Evolutionary conservation across 2,113 vertebrate genomes (phyloP).

Genomic region (Aldabrachelys gigantea): DNA sequence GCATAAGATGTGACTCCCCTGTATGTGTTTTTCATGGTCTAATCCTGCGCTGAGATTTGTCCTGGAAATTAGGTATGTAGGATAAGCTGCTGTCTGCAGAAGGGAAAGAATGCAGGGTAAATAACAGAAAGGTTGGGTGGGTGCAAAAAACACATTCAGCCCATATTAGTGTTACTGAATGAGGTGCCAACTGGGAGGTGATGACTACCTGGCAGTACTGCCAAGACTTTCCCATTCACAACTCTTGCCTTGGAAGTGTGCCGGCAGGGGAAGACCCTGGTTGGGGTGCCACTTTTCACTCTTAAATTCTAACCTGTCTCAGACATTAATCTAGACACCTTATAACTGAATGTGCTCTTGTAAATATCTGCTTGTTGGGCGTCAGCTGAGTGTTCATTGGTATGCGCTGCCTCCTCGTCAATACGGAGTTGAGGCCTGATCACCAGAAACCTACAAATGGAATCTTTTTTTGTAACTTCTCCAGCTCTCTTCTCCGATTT

Average conservation of each 20-base stretch:
- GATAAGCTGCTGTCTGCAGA: background rate
- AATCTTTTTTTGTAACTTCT: background rate
- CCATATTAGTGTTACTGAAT: fast-evolving
- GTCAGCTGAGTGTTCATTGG: too few relatives aligned
- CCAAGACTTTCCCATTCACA: background rate
- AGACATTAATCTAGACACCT: background rate
- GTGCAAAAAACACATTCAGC: background rate
- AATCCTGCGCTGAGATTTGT: fast-evolving
- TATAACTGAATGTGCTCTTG: background rate
- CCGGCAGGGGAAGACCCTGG: too few relatives aligned
- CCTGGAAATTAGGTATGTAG: background rate
- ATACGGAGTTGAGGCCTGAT: background rate
- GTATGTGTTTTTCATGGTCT: fast-evolving
- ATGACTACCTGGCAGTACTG: fast-evolving
- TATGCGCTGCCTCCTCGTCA: background rate
- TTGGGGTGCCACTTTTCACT: background rate
- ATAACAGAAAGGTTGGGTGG: background rate
- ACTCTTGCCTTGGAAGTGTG: background rate
- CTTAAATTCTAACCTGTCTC: background rate
- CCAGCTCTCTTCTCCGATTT: background rate
- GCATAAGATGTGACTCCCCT: too few relatives aligned
- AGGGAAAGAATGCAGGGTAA: background rate
- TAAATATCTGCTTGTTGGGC: background rate
- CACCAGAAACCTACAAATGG: background rate
- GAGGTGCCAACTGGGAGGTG: background rate